These are phyloP conservation scores for Saxicola maurus DNA, from an alignment of 2,797 vertebrate genomes.

Conservation along the genomic window DNA sequence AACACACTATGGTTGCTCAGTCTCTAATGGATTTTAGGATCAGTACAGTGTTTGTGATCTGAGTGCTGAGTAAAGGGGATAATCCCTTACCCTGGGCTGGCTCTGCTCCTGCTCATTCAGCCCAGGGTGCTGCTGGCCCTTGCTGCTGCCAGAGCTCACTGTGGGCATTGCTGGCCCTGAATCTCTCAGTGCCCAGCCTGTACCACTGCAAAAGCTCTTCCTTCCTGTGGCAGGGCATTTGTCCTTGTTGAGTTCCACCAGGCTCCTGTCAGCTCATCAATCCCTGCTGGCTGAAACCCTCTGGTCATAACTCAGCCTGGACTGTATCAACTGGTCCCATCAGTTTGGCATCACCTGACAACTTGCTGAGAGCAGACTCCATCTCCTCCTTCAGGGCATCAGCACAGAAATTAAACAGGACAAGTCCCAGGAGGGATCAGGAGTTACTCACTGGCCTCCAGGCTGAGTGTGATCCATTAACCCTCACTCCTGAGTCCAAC, in stretches of 20 bases:
- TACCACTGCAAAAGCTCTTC: not conserved
- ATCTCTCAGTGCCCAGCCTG: not conserved
- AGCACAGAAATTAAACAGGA: not conserved
- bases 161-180: fast-evolving
- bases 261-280: not conserved
- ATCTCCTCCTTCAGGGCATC: not conserved
- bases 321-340: not conserved
- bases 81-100: fast-evolving
- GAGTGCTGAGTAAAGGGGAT: not conserved
- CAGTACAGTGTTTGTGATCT: not conserved
- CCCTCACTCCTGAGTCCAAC: not conserved
- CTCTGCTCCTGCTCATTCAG: not conserved
- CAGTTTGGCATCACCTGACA: not conserved
- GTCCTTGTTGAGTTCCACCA: not conserved
- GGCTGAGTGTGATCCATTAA: not conserved
- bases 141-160: not conserved
- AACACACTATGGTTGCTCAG: too few relatives aligned
- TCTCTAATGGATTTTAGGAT: not conserved
- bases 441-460: not conserved
- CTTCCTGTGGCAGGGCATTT: not conserved
- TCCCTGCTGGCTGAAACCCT: not conserved
- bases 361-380: not conserved
- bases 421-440: not conserved
- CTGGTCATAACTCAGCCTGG: not conserved
- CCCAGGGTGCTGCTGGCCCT: not conserved